A percentile compares a stretch with the other conserved stretches of the same genome.
Evolutionary conservation across 1,140 invertebrate species (phyloP).

Genomic region (Ceratina australensis): DNA sequence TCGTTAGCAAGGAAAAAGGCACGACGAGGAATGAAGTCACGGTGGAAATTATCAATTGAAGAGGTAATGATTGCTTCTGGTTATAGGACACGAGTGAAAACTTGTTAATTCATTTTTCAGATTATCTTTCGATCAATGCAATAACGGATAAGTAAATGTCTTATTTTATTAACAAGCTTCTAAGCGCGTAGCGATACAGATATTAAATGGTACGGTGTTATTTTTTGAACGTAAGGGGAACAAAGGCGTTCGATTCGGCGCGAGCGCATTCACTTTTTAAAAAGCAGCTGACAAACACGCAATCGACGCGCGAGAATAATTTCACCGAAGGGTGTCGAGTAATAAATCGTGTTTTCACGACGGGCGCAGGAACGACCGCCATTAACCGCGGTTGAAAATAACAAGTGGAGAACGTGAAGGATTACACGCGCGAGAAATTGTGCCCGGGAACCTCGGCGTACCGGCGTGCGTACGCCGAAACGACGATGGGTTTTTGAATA

Average conservation of each 20-base stretch:
- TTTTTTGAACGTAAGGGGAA: neutral
- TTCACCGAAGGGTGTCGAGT: constrained; percentile 20
- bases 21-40: constrained; percentile 4
- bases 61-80: constrained; percentile 43
- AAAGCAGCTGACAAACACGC: constrained; percentile 23
- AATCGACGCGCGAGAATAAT: constrained; percentile 33
- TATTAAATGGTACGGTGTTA: neutral
- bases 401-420: constrained; percentile 18
- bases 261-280: neutral
- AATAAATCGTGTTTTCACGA: constrained; percentile 34
- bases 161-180: no score
- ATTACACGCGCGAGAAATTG: constrained; percentile 35
- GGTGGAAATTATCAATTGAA: constrained; percentile 48
- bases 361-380: neutral
- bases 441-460: neutral
- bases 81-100: constrained; percentile 15
- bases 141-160: no score
- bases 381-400: constrained; percentile 21
- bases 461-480: neutral
- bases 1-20: no score
- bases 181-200: neutral
- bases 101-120: neutral
- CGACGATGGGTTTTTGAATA: constrained; percentile 2
- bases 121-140: no score
- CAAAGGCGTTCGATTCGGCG: neutral